phyloP scores from a whole-genome alignment of 2,888 invertebrate genomes.

The Chaitophorus viminalis region DNA sequence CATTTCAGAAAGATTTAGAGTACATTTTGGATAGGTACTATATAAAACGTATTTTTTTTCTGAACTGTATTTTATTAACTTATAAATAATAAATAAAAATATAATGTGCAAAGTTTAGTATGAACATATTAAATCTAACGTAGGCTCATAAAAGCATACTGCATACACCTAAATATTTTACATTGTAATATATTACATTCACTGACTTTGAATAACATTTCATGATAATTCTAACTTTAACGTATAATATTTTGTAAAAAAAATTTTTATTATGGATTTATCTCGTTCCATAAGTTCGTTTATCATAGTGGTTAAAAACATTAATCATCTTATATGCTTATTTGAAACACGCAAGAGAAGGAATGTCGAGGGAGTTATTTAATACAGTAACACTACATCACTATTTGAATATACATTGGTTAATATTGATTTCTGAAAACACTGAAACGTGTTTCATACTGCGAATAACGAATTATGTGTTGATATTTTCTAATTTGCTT shows the following conservation, averaged over 20 bases:
- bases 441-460: conserved; percentile 34
- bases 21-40: too few relatives aligned
- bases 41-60: neutral
- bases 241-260: neutral
- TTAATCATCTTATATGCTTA: neutral
- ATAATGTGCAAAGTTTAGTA: neutral
- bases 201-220: neutral
- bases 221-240: neutral
- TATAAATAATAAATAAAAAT: neutral
- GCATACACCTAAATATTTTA: neutral
- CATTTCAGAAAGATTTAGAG: too few relatives aligned
- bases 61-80: neutral
- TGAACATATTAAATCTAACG: neutral
- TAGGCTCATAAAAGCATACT: neutral
- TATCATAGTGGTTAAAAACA: too few relatives aligned
- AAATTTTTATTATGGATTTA: neutral
- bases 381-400: neutral
- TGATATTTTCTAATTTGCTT: neutral
- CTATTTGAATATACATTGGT: neutral
- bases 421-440: conserved; percentile 14
- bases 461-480: too few relatives aligned
- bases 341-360: neutral
- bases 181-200: neutral
- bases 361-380: neutral
- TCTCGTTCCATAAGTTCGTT: neutral